phyloP scores from a whole-genome alignment of 2,797 vertebrate species.

The Graptemys geographica region DNA sequence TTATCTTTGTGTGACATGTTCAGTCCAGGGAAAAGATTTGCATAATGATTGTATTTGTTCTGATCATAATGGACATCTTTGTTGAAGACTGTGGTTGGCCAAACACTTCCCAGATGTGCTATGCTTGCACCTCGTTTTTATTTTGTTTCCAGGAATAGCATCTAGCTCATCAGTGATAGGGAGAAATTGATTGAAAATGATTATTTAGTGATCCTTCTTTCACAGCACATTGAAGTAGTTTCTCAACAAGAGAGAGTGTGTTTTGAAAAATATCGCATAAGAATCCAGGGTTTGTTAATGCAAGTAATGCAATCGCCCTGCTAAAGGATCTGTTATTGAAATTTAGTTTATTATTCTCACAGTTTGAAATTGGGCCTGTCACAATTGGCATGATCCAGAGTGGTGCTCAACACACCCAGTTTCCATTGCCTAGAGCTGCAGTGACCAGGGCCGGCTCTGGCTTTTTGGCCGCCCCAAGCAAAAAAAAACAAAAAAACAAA shows the following conservation, averaged over 20 bases:
- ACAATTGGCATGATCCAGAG: neutral
- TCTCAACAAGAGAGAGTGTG: neutral
- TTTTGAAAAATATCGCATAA: neutral
- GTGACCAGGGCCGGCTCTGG: no score
- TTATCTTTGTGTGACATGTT: neutral
- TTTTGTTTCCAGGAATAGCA: neutral
- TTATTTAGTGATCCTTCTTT: neutral
- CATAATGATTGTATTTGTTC: neutral
- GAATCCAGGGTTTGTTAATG: neutral
- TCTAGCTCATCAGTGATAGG: neutral
- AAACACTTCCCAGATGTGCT: neutral
- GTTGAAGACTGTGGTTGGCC: neutral
- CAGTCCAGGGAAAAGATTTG: neutral
- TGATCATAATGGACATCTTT: neutral
- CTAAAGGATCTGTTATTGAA: neutral
- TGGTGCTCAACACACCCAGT: accelerated
- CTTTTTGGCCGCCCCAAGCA: no score
- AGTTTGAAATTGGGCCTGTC: neutral
- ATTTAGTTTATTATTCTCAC: neutral
- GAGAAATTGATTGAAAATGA: neutral
- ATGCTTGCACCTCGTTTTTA: neutral
- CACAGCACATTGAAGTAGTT: neutral
- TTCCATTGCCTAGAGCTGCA: neutral
- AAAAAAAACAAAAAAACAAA: no score
- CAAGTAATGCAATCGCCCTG: neutral